A percentile compares a stretch with the other conserved stretches of the same genome.
phyloP scores from a whole-genome alignment of 2,113 vertebrate species.

The Cavia aperea region DNA sequence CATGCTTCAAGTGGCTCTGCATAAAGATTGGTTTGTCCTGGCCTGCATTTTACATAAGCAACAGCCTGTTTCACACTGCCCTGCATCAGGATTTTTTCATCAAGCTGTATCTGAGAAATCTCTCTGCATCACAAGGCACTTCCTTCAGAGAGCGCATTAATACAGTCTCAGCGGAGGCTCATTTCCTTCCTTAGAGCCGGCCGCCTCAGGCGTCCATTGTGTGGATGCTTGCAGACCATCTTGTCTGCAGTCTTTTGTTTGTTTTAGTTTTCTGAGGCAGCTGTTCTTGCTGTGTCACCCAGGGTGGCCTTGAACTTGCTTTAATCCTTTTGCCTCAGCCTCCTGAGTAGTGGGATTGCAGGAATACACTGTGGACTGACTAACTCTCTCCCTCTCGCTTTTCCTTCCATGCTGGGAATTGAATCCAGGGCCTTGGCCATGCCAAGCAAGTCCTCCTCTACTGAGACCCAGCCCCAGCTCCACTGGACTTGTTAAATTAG shows the following conservation, averaged over 20 bases:
- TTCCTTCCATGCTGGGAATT: not conserved
- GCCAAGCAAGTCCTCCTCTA: not conserved
- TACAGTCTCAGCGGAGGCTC: not conserved
- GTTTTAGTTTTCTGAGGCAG: not conserved
- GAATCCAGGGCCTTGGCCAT: not conserved
- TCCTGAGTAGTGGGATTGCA: not conserved
- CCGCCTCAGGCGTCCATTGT: not conserved
- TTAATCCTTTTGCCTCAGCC: not conserved
- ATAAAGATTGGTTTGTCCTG: constrained; percentile 39
- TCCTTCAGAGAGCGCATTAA: not conserved
- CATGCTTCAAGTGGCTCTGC: not conserved
- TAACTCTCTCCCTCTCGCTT: not conserved
- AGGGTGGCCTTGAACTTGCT: not conserved
- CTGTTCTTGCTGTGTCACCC: not conserved
- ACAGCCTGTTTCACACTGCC: not conserved
- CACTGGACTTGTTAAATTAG: not conserved
- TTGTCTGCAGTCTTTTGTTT: not conserved
- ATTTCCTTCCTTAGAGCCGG: constrained; percentile 17
- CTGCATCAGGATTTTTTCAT: constrained; percentile 30
- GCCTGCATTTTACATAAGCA: not conserved
- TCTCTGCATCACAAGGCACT: not conserved
- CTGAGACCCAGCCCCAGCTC: not conserved
- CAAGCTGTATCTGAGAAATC: not conserved
- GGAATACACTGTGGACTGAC: too few relatives aligned
- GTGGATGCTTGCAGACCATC: not conserved